Evolutionary conservation across 2,797 vertebrate genomes (phyloP).

Genomic region (Lophius americanus): DNA sequence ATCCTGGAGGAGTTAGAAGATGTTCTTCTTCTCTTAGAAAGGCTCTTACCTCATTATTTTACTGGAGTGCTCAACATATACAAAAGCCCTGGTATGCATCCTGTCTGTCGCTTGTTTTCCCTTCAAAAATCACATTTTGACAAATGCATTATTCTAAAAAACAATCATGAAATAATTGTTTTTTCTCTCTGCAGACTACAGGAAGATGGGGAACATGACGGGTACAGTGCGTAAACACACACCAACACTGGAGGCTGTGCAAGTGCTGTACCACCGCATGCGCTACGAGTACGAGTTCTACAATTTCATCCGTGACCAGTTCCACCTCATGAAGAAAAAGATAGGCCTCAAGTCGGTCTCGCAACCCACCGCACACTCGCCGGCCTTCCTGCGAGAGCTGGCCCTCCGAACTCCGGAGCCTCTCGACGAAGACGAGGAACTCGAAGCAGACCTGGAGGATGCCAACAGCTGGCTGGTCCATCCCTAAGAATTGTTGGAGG

Average conservation of each 20-base stretch:
- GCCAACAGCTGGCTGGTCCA: constrained; percentile 96
- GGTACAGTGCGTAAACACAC: constrained; percentile 95
- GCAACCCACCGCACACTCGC: constrained; percentile 76
- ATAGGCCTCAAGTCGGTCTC: constrained; percentile 90
- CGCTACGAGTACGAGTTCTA: constrained; percentile 97
- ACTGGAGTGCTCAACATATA: constrained; percentile 95
- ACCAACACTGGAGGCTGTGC: constrained; percentile 92
- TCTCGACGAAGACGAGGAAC: constrained; percentile 88
- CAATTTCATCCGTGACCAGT: constrained; percentile 95
- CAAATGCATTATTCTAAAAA: background rate
- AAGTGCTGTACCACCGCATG: constrained; percentile 96
- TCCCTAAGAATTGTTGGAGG: constrained; percentile 57
- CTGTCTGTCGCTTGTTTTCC: background rate
- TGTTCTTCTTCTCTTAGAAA: constrained; percentile 96
- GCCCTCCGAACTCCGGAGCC: constrained; percentile 90
- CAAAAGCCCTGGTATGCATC: constrained; percentile 91
- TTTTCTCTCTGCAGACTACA: constrained; percentile 84
- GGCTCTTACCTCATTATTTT: constrained; percentile 99
- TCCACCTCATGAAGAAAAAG: constrained; percentile 94
- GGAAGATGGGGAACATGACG: constrained; percentile 96
- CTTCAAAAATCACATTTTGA: background rate
- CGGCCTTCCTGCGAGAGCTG: constrained; percentile 86
- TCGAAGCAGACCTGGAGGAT: constrained; percentile 85
- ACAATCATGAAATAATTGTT: background rate
- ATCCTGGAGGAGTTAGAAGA: constrained; percentile 98